These are phyloP conservation scores for Apodemia mormo DNA, from an alignment of 2,888 invertebrate genomes.

Conservation along the genomic window DNA sequence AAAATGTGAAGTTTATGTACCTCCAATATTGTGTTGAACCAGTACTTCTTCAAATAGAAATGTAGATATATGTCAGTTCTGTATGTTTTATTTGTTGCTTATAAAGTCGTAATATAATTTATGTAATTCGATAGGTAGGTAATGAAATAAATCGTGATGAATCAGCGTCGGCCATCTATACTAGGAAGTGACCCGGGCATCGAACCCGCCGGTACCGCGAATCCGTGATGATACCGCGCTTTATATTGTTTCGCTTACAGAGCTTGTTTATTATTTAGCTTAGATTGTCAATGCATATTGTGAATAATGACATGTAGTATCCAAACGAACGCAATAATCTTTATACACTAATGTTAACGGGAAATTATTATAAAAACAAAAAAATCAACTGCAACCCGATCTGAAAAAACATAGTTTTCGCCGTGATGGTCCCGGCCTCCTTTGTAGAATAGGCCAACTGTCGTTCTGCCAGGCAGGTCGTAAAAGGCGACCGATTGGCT, in stretches of 20 bases:
- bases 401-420: too few relatives aligned
- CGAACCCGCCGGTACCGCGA: conserved; percentile 60
- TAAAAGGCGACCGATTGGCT: too few relatives aligned
- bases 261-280: conserved; percentile 6
- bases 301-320: not conserved
- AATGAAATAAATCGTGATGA: conserved; percentile 41
- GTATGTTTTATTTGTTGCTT: conserved; percentile 3
- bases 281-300: not conserved
- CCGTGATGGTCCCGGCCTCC: too few relatives aligned
- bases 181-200: conserved; percentile 63
- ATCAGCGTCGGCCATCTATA: conserved; percentile 48
- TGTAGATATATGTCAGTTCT: not conserved
- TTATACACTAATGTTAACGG: too few relatives aligned
- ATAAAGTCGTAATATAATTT: conserved; percentile 24
- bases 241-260: conserved; percentile 13
- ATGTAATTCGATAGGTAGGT: conserved; percentile 42
- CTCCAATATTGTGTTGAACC: not conserved
- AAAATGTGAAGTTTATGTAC: too few relatives aligned
- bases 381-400: too few relatives aligned
- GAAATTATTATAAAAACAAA: too few relatives aligned
- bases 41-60: not conserved
- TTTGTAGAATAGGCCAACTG: too few relatives aligned
- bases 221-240: conserved; percentile 39
- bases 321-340: not conserved
- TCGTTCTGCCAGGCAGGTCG: too few relatives aligned